Base-by-base conservation (phyloP, 2,113 vertebrate genomes). In the Nothocercus nigrocapillus region DNA sequence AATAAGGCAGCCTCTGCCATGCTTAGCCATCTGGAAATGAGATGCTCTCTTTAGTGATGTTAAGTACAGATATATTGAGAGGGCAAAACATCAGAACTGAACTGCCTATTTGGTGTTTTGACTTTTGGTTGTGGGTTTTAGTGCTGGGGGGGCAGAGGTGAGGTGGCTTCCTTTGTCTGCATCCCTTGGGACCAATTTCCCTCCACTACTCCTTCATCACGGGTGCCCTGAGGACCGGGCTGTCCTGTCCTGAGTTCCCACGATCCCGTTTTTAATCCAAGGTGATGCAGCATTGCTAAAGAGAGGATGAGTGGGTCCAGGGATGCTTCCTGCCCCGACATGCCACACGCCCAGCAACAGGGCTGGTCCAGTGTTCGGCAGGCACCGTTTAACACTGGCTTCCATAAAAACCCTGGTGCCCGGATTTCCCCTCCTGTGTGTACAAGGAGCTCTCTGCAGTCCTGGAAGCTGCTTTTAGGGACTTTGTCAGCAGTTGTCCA, bases 311-410 rank as follows among this genome's bases (percentile, higher is more conserved):
- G 16, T 28, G 5, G 3, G 9, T 30, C 81, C 2, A 1, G 87
- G 49, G 25, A 42, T 86, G 38, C n/a, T 12, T 6, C 56, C 42
- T 28, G 32, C 12, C 58, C 30, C 22, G 27, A 19, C 21, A 30
- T 40, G 20, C 38, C 2, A 0, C 30, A 53, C 89, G 62, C n/a
- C 38, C 42, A 0, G 0, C 0, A 0, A 19, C 0, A 0, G 56
- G n/a, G 27, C 63, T 68, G 58, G 38, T 42, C 25, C 2, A 0
- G 11, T 15, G 1, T 62, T 85, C 49, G 47, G 44, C 63, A 85
- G 89, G 77, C 20, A 24, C 40, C 27, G 19, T 30, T 30, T 66
- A 66, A 30, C 63, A 6, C 4, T 17, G 28, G 17, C 34, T 91
- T 53, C 62, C 87, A 47, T 70, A 87, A 82, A 85, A 72, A 72